Conservation (phyloP, 1,140 invertebrate genomes). For the Sarcophaga peregrina region DNA sequence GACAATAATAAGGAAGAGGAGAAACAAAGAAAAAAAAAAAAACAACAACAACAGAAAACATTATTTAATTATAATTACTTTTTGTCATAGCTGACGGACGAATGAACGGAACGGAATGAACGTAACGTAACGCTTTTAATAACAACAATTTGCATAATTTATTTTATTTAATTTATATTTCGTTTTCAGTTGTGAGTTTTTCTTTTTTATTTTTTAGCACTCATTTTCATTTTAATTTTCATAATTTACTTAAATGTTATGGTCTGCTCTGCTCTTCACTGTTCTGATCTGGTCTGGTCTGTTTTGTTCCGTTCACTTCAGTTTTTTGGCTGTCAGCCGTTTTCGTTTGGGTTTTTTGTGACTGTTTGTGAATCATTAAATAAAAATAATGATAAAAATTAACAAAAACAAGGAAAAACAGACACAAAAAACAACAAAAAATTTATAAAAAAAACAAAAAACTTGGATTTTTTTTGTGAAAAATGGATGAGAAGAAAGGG, state of each 20-base stretch:
- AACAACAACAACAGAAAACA: too few species aligned
- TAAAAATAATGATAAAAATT: slow-evolving; percentile 14
- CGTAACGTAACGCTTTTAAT: slow-evolving; percentile 14
- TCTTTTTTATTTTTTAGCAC: too few species aligned
- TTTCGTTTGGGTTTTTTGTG: not conserved
- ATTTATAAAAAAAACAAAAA: too few species aligned
- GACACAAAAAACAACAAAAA: too few species aligned
- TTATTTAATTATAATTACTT: not conserved
- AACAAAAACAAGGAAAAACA: not conserved
- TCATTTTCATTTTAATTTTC: not conserved
- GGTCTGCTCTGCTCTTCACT: not conserved
- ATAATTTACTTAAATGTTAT: slow-evolving; percentile 19
- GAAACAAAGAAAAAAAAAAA: too few species aligned
- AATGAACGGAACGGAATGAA: not conserved
- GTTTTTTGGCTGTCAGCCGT: too few species aligned
- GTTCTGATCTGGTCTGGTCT: not conserved
- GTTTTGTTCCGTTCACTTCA: not conserved
- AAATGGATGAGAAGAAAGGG: too few species aligned
- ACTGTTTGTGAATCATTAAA: slow-evolving; percentile 9
- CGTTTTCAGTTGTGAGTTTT: not conserved
- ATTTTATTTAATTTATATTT: slow-evolving; percentile 23
- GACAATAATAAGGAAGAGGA: too few species aligned
- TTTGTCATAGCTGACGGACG: not conserved
- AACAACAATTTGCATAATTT: slow-evolving; percentile 22
- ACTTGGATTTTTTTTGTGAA: too few species aligned